phyloP scores from a whole-genome alignment of 2,888 invertebrate genomes.

The Chrysodeixis includens region DNA sequence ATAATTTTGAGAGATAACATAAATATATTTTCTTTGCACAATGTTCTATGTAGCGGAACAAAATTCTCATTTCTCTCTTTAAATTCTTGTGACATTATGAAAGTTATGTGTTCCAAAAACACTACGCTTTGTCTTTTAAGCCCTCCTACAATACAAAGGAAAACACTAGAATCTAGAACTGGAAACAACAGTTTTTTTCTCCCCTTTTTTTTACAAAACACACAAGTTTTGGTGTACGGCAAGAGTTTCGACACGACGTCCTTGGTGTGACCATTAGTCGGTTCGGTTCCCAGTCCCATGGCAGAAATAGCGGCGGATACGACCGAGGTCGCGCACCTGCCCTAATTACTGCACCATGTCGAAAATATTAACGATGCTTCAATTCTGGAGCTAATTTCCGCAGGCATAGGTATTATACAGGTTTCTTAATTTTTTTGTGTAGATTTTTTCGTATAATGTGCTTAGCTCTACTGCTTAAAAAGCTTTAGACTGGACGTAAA shows the following conservation, averaged over 20 bases:
- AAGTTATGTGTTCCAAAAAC: not conserved
- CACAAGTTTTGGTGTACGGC: not conserved
- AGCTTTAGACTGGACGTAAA: no score
- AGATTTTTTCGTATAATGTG: no score
- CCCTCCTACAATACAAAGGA: not conserved
- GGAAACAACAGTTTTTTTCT: not conserved
- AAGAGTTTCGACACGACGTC: constrained; percentile 29
- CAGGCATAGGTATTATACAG: not conserved
- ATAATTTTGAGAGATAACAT: no score
- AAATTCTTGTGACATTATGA: not conserved
- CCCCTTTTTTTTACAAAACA: not conserved
- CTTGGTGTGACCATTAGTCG: constrained; percentile 53
- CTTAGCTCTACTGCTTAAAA: no score
- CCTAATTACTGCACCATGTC: constrained; percentile 65
- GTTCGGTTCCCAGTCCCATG: constrained; percentile 55
- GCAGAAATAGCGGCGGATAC: constrained; percentile 71
- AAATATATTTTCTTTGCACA: not conserved
- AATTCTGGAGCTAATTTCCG: not conserved
- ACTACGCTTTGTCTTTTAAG: not conserved
- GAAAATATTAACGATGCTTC: constrained; percentile 32
- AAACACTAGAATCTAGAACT: not conserved
- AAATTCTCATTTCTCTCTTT: not conserved
- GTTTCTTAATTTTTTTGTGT: no score
- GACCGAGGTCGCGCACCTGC: constrained; percentile 69
- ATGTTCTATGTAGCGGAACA: no score